These are phyloP conservation scores for Philopedon plagiatum DNA, from an alignment of 2,888 invertebrate species.

Conservation along the genomic window DNA sequence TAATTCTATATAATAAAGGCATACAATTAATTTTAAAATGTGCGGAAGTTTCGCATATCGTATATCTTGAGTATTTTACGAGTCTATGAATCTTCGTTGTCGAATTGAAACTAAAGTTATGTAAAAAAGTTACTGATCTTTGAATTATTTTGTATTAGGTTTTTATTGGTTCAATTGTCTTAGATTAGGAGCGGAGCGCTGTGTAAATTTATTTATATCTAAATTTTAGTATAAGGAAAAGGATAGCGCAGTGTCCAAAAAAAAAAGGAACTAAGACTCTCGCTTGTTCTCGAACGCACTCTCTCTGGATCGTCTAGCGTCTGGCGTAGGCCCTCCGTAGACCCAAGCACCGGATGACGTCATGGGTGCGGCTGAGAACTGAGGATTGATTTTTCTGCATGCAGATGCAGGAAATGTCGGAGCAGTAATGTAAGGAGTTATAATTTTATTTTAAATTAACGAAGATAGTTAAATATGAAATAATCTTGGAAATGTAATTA, in stretches of 20 bases:
- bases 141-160: neutral
- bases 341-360: conserved; percentile 68
- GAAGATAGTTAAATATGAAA: too few relatives aligned
- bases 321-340: conserved; percentile 6
- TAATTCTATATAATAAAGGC: too few relatives aligned
- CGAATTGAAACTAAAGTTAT: too few relatives aligned
- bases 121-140: too few relatives aligned
- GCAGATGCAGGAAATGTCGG: conserved; percentile 14
- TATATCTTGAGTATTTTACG: too few relatives aligned
- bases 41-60: too few relatives aligned
- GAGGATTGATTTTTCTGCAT: conserved; percentile 63
- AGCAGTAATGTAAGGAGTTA: neutral
- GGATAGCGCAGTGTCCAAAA: neutral
- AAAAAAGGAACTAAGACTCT: neutral
- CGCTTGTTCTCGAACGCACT: conserved; percentile 25
- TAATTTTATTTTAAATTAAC: neutral
- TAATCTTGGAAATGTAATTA: too few relatives aligned
- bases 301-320: conserved; percentile 32
- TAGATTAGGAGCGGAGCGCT: neutral
- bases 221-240: neutral
- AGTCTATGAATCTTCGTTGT: too few relatives aligned
- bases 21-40: too few relatives aligned
- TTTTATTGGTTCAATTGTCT: neutral
- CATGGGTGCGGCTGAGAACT: conserved; percentile 63
- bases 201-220: neutral